phyloP scores from a whole-genome alignment of 2,888 invertebrate genomes.

The Belgica antarctica region DNA sequence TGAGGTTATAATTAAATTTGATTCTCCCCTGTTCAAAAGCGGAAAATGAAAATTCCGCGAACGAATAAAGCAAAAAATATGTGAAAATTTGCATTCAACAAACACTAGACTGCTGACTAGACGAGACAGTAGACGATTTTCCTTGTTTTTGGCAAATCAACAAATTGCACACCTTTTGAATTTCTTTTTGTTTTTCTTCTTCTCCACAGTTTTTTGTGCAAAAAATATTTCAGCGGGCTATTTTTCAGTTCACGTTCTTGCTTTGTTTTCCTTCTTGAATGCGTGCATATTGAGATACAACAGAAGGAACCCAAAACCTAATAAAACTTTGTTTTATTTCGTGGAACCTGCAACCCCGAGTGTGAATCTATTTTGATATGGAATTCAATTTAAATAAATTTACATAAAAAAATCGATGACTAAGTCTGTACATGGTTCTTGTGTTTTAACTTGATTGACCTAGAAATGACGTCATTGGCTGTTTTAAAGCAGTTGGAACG shows the following conservation, averaged over 20 bases:
- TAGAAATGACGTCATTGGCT: constrained; percentile 21
- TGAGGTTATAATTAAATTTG: constrained; percentile 34
- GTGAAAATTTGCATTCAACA: constrained; percentile 43
- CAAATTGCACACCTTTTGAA: constrained; percentile 40
- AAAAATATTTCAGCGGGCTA: background rate
- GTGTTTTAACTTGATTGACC: background rate
- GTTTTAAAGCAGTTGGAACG: too few relatives aligned
- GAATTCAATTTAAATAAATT: constrained; percentile 41
- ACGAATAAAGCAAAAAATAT: constrained; percentile 29
- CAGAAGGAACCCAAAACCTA: background rate
- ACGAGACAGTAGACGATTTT: constrained; percentile 37
- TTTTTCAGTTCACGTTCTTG: background rate
- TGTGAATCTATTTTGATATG: constrained; percentile 23
- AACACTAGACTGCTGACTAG: constrained; percentile 33
- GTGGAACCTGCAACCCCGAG: background rate
- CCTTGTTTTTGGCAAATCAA: constrained; percentile 39
- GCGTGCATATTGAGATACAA: background rate
- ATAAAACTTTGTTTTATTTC: constrained; percentile 1
- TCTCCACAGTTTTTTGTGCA: background rate
- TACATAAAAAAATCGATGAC: constrained; percentile 41
- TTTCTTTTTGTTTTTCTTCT: constrained; percentile 14
- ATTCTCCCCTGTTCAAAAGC: background rate
- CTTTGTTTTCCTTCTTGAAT: background rate
- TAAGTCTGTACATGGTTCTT: background rate
- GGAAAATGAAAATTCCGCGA: constrained; percentile 38